Evolutionary conservation across 1,140 invertebrate genomes (phyloP).

Genomic region (Dendrolimus kikuchii): DNA sequence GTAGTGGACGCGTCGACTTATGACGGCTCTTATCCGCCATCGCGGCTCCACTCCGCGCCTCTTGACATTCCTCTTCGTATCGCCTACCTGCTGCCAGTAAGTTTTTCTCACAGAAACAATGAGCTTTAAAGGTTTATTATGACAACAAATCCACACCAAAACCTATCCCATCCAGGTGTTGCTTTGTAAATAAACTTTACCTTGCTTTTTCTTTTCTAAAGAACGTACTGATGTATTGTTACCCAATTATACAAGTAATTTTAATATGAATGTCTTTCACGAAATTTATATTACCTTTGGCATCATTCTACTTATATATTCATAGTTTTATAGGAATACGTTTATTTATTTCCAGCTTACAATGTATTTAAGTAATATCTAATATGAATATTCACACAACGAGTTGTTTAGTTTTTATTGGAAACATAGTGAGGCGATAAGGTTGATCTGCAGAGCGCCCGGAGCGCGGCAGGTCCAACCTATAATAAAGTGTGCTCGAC

Average conservation of each 20-base stretch:
- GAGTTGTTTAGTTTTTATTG: no score
- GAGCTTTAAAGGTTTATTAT: constrained; percentile 56
- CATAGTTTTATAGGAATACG: no score
- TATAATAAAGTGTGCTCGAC: constrained; percentile 50
- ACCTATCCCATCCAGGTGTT: constrained; percentile 1
- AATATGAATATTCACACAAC: no score
- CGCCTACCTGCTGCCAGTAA: constrained; percentile 34
- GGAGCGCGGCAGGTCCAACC: constrained; percentile 22
- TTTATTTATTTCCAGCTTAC: no score
- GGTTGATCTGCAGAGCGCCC: constrained; percentile 4
- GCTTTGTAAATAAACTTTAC: constrained; percentile 1
- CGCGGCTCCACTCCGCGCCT: constrained; percentile 44
- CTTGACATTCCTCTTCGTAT: constrained; percentile 39
- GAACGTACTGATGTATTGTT: no score
- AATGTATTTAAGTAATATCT: neutral
- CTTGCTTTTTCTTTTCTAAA: no score
- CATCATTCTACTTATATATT: no score
- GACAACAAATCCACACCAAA: constrained; percentile 21
- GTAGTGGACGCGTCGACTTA: constrained; percentile 35
- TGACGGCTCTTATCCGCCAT: constrained; percentile 62
- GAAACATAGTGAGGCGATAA: neutral
- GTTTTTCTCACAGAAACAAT: constrained; percentile 65
- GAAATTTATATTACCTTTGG: no score
- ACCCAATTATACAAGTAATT: no score
- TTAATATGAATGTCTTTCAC: no score